phyloP scores from a whole-genome alignment of 2,888 invertebrate species.

The Bombyx huttoni region DNA sequence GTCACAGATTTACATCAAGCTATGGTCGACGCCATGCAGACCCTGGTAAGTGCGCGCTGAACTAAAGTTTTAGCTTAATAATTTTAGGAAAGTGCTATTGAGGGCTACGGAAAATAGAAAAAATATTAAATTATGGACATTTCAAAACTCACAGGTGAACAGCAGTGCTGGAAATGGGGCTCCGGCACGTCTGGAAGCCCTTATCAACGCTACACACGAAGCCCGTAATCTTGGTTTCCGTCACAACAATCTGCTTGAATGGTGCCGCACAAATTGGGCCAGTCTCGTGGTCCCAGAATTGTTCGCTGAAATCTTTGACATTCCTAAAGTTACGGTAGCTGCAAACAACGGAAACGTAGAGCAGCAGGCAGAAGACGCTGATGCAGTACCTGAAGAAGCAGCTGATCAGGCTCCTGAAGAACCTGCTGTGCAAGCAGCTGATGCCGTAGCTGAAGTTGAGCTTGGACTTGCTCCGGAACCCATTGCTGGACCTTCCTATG shows the following conservation, averaged over 20 bases:
- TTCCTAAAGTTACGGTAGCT: slow-evolving; percentile 72
- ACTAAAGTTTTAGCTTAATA: too few species aligned
- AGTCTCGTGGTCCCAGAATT: slow-evolving; percentile 89
- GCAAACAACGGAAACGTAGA: background rate
- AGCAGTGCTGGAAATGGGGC: slow-evolving; percentile 12
- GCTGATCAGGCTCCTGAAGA: background rate
- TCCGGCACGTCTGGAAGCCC: slow-evolving; percentile 30
- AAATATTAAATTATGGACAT: background rate
- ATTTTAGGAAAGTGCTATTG: too few species aligned
- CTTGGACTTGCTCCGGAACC: too few species aligned
- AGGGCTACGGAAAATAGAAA: background rate
- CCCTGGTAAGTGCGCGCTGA: slow-evolving; percentile 17
- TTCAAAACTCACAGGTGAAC: slow-evolving; percentile 6
- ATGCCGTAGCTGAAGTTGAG: background rate
- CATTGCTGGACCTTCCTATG: background rate
- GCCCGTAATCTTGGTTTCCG: slow-evolving; percentile 84
- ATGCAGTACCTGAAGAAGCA: slow-evolving; percentile 2
- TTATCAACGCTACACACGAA: slow-evolving; percentile 69
- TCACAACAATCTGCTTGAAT: slow-evolving; percentile 87
- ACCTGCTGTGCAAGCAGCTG: background rate
- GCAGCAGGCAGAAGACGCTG: slow-evolving; percentile 22
- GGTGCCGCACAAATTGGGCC: slow-evolving; percentile 93
- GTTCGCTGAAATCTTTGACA: slow-evolving; percentile 97
- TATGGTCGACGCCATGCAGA: slow-evolving; percentile 87
- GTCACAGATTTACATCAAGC: slow-evolving; percentile 77